These are phyloP conservation scores for Hydropotes inermis DNA, from an alignment of 2,113 vertebrate species.

Conservation along the genomic window DNA sequence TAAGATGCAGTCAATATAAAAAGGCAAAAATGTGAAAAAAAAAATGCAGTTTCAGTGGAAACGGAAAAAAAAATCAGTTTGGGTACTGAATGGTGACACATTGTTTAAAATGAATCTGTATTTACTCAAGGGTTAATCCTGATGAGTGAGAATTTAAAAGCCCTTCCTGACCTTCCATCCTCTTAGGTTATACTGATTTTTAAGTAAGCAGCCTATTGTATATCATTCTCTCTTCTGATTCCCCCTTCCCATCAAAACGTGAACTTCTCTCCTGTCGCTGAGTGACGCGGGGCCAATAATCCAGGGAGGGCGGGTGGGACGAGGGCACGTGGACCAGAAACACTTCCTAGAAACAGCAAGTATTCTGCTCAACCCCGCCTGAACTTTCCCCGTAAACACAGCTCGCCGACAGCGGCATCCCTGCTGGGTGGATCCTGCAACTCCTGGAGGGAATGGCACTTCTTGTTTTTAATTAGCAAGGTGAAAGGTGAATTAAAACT, in stretches of 20 bases:
- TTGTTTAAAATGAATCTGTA: background rate
- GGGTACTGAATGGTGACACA: background rate
- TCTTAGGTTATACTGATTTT: background rate
- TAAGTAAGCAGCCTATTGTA: background rate
- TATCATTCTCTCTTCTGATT: background rate
- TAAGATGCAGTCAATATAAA: background rate
- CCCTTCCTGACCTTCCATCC: background rate
- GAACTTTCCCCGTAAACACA: conserved; percentile 80
- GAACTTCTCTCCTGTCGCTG: background rate
- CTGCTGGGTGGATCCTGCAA: conserved; percentile 79
- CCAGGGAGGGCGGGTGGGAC: conserved; percentile 22
- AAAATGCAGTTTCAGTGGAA: background rate
- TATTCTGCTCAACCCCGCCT: conserved; percentile 73
- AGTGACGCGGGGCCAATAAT: background rate
- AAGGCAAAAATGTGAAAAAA: background rate
- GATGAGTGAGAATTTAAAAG: background rate
- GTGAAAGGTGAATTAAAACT: conserved; percentile 85
- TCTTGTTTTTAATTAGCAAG: conserved; percentile 84
- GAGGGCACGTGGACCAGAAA: conserved; percentile 76
- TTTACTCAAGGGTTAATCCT: conserved; percentile 21
- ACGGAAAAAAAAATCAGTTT: background rate
- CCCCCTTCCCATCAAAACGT: background rate
- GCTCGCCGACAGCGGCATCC: conserved; percentile 80
- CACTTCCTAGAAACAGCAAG: conserved; percentile 68
- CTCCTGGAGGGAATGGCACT: conserved; percentile 77